Evolutionary conservation across 2,113 vertebrate genomes (phyloP).

Genomic region (Prunella fulvescens): DNA sequence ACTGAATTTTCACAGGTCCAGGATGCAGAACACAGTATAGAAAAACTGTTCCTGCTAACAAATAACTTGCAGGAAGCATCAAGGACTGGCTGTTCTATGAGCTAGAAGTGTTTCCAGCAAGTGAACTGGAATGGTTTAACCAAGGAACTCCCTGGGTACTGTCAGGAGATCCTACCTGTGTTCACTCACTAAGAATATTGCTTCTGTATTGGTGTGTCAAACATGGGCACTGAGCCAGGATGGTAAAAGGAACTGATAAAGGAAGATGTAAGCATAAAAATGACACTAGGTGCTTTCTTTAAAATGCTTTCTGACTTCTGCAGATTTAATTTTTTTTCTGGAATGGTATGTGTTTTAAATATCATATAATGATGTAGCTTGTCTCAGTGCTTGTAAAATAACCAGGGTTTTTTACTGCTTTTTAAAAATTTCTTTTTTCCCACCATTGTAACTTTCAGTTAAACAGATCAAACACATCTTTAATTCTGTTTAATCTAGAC

Average conservation of each 20-base stretch:
- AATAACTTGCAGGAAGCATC: not conserved
- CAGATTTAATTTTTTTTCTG: not conserved
- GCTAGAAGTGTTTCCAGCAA: not conserved
- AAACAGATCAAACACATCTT: not conserved
- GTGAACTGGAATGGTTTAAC: not conserved
- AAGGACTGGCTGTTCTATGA: not conserved
- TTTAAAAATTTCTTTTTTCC: not conserved
- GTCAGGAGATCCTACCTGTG: not conserved
- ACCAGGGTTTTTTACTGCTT: not conserved
- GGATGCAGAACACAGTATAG: not conserved
- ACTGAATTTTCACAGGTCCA: not conserved
- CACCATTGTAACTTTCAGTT: not conserved
- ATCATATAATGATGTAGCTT: not conserved
- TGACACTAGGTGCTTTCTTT: not conserved
- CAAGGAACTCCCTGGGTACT: not conserved
- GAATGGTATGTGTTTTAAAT: not conserved
- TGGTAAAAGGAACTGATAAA: not conserved
- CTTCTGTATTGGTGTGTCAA: no score
- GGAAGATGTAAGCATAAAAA: not conserved
- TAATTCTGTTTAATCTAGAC: not conserved
- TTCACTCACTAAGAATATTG: not conserved
- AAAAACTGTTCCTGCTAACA: not conserved
- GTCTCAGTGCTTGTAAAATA: not conserved
- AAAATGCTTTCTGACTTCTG: not conserved
- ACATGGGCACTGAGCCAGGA: not conserved